Base-by-base conservation (phyloP, 2,888 invertebrate genomes). In the Sclerodermus sp. region DNA sequence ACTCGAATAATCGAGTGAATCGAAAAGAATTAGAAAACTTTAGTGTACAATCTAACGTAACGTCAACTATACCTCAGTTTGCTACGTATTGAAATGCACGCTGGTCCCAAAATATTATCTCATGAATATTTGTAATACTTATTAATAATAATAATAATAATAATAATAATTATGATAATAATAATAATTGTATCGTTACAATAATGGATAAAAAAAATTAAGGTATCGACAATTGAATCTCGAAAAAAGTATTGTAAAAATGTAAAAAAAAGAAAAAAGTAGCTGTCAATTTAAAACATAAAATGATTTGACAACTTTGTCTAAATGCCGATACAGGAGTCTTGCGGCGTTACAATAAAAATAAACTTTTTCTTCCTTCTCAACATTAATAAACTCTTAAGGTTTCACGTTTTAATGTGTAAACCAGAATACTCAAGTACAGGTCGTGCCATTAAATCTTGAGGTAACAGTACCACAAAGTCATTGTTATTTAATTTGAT, bases 311-410 rank as follows among this genome's bases (percentile, higher is more conserved):
- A 18, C 12, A 13, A 39, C 16, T 37, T 37, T 34, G 31, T n/a
- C n/a, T 54, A 64, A 62, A 62, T 64, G 64, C 51, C 48, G 49
- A 53, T 41, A 50, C 45, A 50, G 55, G 48, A 55, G 55, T 58
- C 38, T 49, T 38, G 16, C 14, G 39, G 34, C 44, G 37, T 16
- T 41, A 32, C 48, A 23, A 53, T 38, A 55, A 67, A 66, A 64
- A 63, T 67, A 67, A 67, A 60, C 49, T 55, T 53, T 46, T 45
- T 46, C 47, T 47, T 18, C 32, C 45, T 42, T 55, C 45, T 38
- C 17, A 67, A 67, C 66, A 68, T 54, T 62, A 57, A 60, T 66
- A 64, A 62, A 68, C 60, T 64, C 65, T 71, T 39, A 42, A 52
- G 48, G 45, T 47, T 53, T 37, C 56, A 41, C 42, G 44, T 32